Base-by-base conservation (phyloP, 2,113 vertebrate genomes). In the Regulus satrapa region DNA sequence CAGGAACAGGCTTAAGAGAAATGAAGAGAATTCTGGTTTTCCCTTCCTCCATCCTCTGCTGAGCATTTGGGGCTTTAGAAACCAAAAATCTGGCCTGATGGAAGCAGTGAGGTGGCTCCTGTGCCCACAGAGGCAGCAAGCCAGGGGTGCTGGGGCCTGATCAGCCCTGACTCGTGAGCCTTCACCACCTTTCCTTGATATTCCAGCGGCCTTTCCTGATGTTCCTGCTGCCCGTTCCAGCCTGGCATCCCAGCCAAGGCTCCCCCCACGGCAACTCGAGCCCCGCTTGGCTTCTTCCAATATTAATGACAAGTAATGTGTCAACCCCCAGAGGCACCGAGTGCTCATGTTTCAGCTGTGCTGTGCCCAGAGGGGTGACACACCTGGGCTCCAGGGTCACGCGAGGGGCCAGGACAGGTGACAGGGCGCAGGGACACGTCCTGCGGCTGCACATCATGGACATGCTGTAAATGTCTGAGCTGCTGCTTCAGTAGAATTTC, bases 401-500 rank as follows among this genome's bases (percentile, higher is more conserved):
- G 8, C 32, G 3, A 23, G 77, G 87, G 40, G 41, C 14, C 58
- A 41, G 54, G 18, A 25, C 8, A 48, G 31, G 10, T 2, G 0
- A 14, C 68, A 41, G 46, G 76, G 26, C 67, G 55, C 68, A 36
- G n/a, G 78, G 69, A 78, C 68, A 31, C 0, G 0, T 49, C 46
- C 54, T 14, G 31, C 1, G 4, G 18, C 73, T 31, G 46, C 52
- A 10, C 20, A 8, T 8, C 28, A 3, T 3, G 43, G 54, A 8
- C 64, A 45, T 34, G 5, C 54, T 51, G 36, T 49, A 34, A 29
- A 61, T 7, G 0, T 1, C 51, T 3, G 18, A 76, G 58, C 71
- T 16, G 38, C 20, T 18, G 0, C 29, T 34, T 13, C 9, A 0
- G 38, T 2, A 29, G 5, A 17, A 0, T 51, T 45, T 41, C 34